phyloP scores from a whole-genome alignment of 2,113 vertebrate genomes.

The Phoxinus phoxinus region DNA sequence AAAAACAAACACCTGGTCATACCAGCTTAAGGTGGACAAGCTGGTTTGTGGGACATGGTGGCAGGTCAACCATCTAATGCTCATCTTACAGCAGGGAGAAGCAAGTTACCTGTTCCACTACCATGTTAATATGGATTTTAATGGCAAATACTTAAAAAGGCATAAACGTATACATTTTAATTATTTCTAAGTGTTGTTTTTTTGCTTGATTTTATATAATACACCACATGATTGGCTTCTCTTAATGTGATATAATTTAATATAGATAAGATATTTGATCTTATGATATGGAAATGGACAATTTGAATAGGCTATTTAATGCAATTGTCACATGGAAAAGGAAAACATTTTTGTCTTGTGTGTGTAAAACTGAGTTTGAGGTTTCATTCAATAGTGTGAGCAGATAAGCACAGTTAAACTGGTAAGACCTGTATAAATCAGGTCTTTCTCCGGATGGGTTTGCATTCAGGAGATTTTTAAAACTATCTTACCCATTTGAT shows the following conservation, averaged over 20 bases:
- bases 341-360: not conserved
- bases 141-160: not conserved
- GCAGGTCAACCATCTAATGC: not conserved
- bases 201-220: not conserved
- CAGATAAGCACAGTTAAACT: conserved; percentile 67
- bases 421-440: conserved; percentile 73
- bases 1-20: not conserved
- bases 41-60: conserved; percentile 2
- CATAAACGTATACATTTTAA: not conserved
- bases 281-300: not conserved
- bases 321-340: not conserved
- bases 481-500: not conserved
- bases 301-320: not conserved
- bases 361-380: conserved; percentile 32
- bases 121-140: not conserved
- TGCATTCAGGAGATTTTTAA: not conserved
- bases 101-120: too few species aligned
- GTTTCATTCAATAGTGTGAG: conserved; percentile 58
- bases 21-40: not conserved
- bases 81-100: not conserved
- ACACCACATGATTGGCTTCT: not conserved
- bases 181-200: not conserved
- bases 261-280: not conserved
- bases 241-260: too few species aligned
- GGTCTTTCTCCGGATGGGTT: conserved; percentile 15